Percentiles rank a stretch among this genome's conserved stretches.
Evolutionary conservation across 2,797 vertebrate species (phyloP).

Genomic region (Enteromius paludinosus): DNA sequence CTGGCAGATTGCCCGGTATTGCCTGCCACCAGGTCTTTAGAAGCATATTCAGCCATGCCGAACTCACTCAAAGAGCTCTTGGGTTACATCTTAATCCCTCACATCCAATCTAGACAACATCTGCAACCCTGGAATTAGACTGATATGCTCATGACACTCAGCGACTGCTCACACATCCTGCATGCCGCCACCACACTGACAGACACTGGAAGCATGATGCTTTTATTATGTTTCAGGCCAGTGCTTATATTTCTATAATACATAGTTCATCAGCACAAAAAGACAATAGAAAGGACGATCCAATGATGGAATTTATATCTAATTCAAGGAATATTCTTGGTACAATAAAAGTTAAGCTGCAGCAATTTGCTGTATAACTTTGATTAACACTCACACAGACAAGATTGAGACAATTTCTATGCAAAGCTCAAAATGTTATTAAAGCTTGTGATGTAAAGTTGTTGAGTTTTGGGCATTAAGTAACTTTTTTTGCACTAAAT

Average conservation of each 20-base stretch:
- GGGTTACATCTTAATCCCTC: constrained; percentile 77
- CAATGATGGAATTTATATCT: not conserved
- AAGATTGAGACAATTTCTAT: not conserved
- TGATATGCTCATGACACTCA: constrained; percentile 61
- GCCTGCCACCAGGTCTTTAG: constrained; percentile 45
- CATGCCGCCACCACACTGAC: constrained; percentile 53
- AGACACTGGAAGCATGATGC: constrained; percentile 3
- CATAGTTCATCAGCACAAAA: not conserved
- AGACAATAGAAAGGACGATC: not conserved
- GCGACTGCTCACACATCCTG: constrained; percentile 32
- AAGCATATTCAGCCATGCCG: constrained; percentile 58
- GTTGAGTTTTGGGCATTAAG: not conserved
- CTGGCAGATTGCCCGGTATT: constrained; percentile 40
- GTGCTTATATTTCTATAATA: not conserved
- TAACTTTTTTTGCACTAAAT: not conserved
- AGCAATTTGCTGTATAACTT: not conserved
- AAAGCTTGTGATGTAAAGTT: not conserved
- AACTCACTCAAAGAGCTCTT: constrained; percentile 64
- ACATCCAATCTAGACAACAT: constrained; percentile 73
- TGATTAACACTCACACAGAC: not conserved
- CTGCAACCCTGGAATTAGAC: constrained; percentile 72
- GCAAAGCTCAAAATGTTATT: not conserved
- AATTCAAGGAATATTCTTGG: not conserved
- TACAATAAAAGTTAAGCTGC: not conserved
- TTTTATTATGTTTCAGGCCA: not conserved